Evolutionary conservation across 2,797 vertebrate genomes (phyloP).

Genomic region (Melanogrammus aeglefinus): DNA sequence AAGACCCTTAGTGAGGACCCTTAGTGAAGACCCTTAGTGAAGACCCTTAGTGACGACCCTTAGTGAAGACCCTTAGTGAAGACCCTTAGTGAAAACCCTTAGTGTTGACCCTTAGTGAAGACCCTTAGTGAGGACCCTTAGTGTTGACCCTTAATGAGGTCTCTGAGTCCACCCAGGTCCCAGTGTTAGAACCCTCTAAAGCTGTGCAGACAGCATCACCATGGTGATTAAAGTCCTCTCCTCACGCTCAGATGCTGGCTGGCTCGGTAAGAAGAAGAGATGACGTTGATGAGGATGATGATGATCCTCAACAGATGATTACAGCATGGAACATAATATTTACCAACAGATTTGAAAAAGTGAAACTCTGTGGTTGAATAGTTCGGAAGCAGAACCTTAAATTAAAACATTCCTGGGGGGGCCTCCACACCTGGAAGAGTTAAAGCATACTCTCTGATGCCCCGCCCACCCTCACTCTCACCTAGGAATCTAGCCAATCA

Average conservation of each 20-base stretch:
- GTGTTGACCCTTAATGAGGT: no score
- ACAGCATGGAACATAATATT: not conserved
- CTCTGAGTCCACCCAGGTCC: no score
- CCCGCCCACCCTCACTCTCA: slow-evolving; percentile 37
- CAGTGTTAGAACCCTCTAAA: no score
- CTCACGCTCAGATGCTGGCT: not conserved
- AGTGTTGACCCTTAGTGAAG: no score
- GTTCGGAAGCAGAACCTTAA: slow-evolving; percentile 16
- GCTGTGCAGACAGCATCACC: no score
- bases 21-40: no score
- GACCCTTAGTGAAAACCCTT: no score
- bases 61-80: no score
- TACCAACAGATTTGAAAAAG: not conserved
- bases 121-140: no score
- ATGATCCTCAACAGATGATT: not conserved
- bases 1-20: no score
- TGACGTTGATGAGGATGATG: no score
- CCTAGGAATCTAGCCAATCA: slow-evolving; percentile 32
- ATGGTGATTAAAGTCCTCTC: not conserved
- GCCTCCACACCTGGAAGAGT: slow-evolving; percentile 44
- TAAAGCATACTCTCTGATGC: slow-evolving; percentile 28
- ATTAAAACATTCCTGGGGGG: slow-evolving; percentile 24
- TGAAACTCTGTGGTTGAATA: slow-evolving; percentile 12
- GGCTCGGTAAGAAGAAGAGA: not conserved
- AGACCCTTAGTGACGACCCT: no score